phyloP scores from a whole-genome alignment of 2,888 invertebrate species.

The Phaedon cochleariae region DNA sequence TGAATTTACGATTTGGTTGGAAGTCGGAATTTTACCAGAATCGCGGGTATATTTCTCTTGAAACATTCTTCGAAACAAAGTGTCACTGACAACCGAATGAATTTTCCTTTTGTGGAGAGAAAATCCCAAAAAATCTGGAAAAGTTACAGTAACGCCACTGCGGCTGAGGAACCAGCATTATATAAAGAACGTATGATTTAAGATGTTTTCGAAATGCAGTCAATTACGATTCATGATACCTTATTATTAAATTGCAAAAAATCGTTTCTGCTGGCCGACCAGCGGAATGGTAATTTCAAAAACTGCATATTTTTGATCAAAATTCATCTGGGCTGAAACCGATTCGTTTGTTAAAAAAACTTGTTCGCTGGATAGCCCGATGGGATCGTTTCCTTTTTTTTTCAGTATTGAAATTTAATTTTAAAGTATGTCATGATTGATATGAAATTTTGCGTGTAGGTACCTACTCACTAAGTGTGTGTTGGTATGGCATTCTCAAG shows the following conservation, averaged over 20 bases:
- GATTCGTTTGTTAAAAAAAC: constrained; percentile 47
- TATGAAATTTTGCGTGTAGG: constrained; percentile 41
- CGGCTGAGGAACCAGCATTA: constrained; percentile 33
- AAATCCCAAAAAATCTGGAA: no score
- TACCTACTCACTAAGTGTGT: background rate
- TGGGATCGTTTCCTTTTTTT: constrained; percentile 44
- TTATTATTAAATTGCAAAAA: constrained; percentile 52
- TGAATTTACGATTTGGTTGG: no score
- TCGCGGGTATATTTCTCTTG: no score
- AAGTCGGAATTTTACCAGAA: no score
- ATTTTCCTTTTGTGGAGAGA: no score
- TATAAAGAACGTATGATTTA: constrained; percentile 38
- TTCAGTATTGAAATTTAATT: constrained; percentile 40
- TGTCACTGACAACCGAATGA: no score
- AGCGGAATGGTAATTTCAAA: constrained; percentile 28
- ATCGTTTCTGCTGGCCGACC: constrained; percentile 47
- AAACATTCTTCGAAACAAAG: no score
- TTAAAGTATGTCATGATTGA: constrained; percentile 50
- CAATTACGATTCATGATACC: constrained; percentile 52
- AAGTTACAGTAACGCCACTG: no score
- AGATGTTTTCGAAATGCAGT: constrained; percentile 49
- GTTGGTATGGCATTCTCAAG: constrained; percentile 39
- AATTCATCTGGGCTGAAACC: constrained; percentile 31
- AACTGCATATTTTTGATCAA: constrained; percentile 7
- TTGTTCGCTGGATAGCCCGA: constrained; percentile 45